Base-by-base conservation (phyloP, 2,113 vertebrate species). In the Lepus americanus region DNA sequence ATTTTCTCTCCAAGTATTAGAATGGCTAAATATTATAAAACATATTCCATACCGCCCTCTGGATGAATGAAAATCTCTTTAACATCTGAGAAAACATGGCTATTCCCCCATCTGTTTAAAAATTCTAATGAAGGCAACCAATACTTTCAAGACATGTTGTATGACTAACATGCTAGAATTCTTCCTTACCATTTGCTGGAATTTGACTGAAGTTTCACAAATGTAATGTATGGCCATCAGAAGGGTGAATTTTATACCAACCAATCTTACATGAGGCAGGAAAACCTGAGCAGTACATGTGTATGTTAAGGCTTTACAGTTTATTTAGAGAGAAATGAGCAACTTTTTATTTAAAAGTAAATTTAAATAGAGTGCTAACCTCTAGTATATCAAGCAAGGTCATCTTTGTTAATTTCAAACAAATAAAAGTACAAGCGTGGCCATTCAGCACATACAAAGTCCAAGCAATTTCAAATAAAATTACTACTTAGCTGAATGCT, bases 391-490 rank as follows among this genome's bases (percentile, higher is more conserved):
- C 44, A 39, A 17, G 17, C 11, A 88, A 94, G 9, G 25, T 51
- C 64, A 92, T 90, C 51, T 89, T 82, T 76, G 25, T 76, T 90
- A 74, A 74, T 92, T 95, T 2, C 69, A 73, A 70, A 89, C 74
- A 95, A 87, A 89, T 91, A 72, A 92, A 94, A 92, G 86, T n/a
- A 86, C 14, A 49, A 59, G 20, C 22, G 59, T 70, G 19, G 53
- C n/a, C 63, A 89, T 89, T 70, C 39, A 53, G 13, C 49, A 85
- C 20, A 80, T 72, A 64, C 3, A 81, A 67, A 85, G 5, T 67
- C 92, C 25, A 82, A 90, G 16, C 74, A 90, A 86, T 83, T 91
- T 90, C 51, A 86, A 83, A 93, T 84, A 90, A 95, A 95, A 69
- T 94, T 69, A 78, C 29, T 80, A 33, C 72, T 67, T 73, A 73